Conservation (phyloP, 2,888 invertebrate species). For the Aplocera efformata region DNA sequence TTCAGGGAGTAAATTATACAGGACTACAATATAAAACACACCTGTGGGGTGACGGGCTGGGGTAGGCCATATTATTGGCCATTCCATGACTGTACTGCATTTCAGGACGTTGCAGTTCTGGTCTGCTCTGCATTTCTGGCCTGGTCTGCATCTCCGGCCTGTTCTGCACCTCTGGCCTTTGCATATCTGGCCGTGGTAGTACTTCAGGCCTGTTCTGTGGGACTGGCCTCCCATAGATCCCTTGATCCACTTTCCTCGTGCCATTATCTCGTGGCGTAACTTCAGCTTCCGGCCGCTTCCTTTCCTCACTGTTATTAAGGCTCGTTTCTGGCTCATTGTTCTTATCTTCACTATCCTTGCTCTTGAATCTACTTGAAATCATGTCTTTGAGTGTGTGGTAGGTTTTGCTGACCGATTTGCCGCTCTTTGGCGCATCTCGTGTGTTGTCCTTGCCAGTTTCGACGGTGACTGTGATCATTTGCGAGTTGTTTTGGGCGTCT, state of each 20-base stretch:
- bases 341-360: constrained; percentile 79
- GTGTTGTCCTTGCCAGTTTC: constrained; percentile 81
- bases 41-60: constrained; percentile 73
- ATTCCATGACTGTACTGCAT: constrained; percentile 64
- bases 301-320: constrained; percentile 83
- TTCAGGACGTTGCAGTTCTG: constrained; percentile 30
- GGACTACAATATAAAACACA: constrained; percentile 28
- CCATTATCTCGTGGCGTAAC: constrained; percentile 65
- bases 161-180: constrained; percentile 29
- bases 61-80: constrained; percentile 66
- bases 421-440: constrained; percentile 78
- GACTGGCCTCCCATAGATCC: constrained; percentile 82
- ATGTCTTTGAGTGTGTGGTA: constrained; percentile 91
- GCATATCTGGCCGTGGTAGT: constrained; percentile 32
- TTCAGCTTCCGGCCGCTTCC: constrained; percentile 63
- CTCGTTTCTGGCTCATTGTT: constrained; percentile 71
- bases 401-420: constrained; percentile 87
- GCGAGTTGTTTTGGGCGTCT: constrained; percentile 68
- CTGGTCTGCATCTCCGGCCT: constrained; percentile 78
- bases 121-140: constrained; percentile 50
- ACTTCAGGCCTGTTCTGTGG: constrained; percentile 72
- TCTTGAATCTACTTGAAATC: constrained; percentile 89
- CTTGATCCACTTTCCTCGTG: constrained; percentile 79
- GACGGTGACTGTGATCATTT: constrained; percentile 79
- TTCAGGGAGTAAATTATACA: no score